Base-by-base conservation (phyloP, 2,888 invertebrate species). In the Halictus ligatus region DNA sequence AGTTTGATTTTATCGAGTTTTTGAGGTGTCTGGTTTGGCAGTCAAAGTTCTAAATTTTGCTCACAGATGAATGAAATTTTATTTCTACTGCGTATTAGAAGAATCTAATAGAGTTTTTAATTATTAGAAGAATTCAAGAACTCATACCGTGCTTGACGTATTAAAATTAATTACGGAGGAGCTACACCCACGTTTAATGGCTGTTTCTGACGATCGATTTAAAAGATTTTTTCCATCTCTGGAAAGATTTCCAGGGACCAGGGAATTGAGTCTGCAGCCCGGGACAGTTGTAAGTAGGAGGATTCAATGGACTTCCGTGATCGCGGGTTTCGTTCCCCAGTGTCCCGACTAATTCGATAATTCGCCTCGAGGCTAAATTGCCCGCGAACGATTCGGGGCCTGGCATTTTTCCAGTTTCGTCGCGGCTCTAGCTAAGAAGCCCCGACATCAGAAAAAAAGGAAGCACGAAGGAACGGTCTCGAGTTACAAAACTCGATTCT, bases 341-440 rank as follows among this genome's bases (percentile, higher is more conserved):
- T 35, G 58, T 58, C 58, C 21, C 75, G 58, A 75, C 58, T 58
- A 67, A 80, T 80, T 75, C 64, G 5, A 73, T 48, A 48, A 15
- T 48, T 48, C 40, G 72, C 72, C 72, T 46, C 46, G 72, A 46
- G 46, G 29, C 46, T 46, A 21, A 76, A 46, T 69, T 67, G 48
- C 67, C 46, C 29, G 54, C 77, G 76, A 40, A 67, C 48, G 35
- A 80, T 48, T 54, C 60, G 58, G 6, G 25, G 18, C 35, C 54
- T 84, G 83, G 83, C 77, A 21, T 46, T 40, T 50, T 46, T 77
- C 81, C 84, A 81, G 58, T 58, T 12, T 72, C 40, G 60, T 60
- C 71, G 48, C 48, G 29, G 69, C 54, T 71, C 72, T 2, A 60
- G 46, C 40, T 71, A 71, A 71, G 71, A n/a, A 43, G 40, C 43